phyloP scores from a whole-genome alignment of 2,888 invertebrate species.

The Muschampia plurimacula region DNA sequence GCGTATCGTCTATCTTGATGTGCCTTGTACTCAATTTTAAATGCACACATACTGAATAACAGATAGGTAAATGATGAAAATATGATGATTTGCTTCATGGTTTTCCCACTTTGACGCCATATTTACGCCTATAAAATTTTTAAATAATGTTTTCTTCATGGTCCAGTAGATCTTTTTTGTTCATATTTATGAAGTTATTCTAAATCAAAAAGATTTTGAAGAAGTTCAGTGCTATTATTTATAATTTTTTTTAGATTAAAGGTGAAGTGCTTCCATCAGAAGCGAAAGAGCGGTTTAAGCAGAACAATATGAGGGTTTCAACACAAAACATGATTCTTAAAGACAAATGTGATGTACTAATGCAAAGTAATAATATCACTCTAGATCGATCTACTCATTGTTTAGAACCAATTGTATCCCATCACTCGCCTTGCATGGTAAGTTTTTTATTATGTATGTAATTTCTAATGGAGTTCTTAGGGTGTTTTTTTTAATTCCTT shows the following conservation, averaged over 20 bases:
- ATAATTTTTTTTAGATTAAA: slow-evolving; percentile 55
- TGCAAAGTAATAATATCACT: slow-evolving; percentile 50
- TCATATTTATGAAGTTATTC: no score
- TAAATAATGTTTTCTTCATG: no score
- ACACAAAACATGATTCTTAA: slow-evolving; percentile 63
- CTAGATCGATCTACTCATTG: slow-evolving; percentile 61
- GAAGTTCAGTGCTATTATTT: no score
- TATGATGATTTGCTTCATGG: background rate
- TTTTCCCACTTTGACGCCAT: background rate
- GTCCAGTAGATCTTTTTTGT: no score
- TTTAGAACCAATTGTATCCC: slow-evolving; percentile 60
- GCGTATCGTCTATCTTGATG: no score
- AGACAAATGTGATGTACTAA: slow-evolving; percentile 52
- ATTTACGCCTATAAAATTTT: no score
- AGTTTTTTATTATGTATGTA: slow-evolving; percentile 38
- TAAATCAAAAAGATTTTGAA: no score
- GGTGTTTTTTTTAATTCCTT: background rate
- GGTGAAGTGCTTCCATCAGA: slow-evolving; percentile 56
- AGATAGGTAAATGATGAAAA: no score
- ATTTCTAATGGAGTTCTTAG: background rate
- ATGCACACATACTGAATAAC: no score
- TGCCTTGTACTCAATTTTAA: no score
- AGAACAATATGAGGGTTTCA: slow-evolving; percentile 68
- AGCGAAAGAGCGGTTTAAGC: slow-evolving; percentile 65
- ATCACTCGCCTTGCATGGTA: slow-evolving; percentile 70